Evolutionary conservation across 2,888 invertebrate species (phyloP).

Genomic region (Drosophila nr. fundita): DNA sequence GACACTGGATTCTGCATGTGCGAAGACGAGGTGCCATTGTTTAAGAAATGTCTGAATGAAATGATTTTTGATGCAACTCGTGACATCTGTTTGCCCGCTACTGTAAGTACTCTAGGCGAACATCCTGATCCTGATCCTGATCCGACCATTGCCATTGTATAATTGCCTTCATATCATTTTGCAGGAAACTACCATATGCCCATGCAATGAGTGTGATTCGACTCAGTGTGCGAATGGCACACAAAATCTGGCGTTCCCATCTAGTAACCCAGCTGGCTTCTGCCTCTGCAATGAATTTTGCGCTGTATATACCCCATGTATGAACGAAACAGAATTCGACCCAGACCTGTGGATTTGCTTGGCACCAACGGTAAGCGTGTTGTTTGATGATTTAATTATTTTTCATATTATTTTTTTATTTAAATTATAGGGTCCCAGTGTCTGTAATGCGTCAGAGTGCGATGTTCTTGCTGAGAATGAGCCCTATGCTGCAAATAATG

Average conservation of each 20-base stretch:
- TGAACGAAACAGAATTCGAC: constrained; percentile 46
- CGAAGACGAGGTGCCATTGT: constrained; percentile 34
- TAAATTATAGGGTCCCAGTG: constrained; percentile 17
- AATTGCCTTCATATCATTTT: background rate
- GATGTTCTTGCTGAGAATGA: constrained; percentile 15
- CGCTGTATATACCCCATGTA: constrained; percentile 50
- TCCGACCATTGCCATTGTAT: background rate
- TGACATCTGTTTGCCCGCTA: constrained; percentile 22
- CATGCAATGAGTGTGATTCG: constrained; percentile 43
- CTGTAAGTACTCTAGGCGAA: background rate
- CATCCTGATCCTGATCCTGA: background rate
- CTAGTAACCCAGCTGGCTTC: constrained; percentile 51
- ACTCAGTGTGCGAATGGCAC: constrained; percentile 5
- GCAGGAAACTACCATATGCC: constrained; percentile 26
- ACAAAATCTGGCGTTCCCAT: constrained; percentile 29
- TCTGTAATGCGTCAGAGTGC: constrained; percentile 37
- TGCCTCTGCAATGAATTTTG: constrained; percentile 63
- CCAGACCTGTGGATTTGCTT: background rate
- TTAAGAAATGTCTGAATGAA: constrained; percentile 39
- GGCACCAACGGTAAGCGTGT: constrained; percentile 16
- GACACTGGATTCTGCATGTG: constrained; percentile 71
- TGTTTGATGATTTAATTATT: background rate
- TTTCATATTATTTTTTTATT: too few relatives aligned
- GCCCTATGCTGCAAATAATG: constrained; percentile 34
- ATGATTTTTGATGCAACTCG: constrained; percentile 28